These are phyloP conservation scores for Dolichallabes microphthalmus DNA, from an alignment of 2,113 vertebrate species.

Conservation along the genomic window DNA sequence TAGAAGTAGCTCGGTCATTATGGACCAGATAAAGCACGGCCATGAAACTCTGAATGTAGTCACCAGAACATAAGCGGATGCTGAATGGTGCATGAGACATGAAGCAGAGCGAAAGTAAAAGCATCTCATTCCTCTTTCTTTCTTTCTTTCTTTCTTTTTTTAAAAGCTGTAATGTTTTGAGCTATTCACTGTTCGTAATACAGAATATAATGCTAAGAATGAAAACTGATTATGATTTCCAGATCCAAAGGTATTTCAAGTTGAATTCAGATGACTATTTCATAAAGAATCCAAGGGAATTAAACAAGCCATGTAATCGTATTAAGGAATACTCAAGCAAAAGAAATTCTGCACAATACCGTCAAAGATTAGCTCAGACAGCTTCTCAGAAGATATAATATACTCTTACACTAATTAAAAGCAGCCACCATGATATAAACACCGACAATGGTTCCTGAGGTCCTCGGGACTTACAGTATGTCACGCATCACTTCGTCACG, in stretches of 20 bases:
- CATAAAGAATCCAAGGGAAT: not conserved
- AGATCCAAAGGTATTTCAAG: not conserved
- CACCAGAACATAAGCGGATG: not conserved
- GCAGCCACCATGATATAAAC: not conserved
- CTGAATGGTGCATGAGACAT: not conserved
- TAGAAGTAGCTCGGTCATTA: not conserved
- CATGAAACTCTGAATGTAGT: not conserved
- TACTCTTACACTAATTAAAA: not conserved
- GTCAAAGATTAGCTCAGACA: not conserved
- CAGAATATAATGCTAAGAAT: not conserved
- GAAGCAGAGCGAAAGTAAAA: constrained; percentile 11
- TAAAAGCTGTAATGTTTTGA: not conserved
- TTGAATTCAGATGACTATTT: not conserved
- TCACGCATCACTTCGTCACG: constrained; percentile 23
- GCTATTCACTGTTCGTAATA: not conserved
- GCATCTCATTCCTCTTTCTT: constrained; percentile 23
- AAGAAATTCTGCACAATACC: not conserved
- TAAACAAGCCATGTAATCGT: not conserved
- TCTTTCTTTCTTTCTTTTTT: no score
- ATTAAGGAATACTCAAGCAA: not conserved
- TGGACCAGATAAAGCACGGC: not conserved
- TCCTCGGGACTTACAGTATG: not conserved
- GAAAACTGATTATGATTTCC: not conserved
- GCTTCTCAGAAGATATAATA: not conserved
- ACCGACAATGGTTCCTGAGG: not conserved